Percentiles rank a stretch among this genome's conserved stretches.
These are phyloP conservation scores for human DNA, from an alignment of 2,113 vertebrate genomes.

Conservation along the genomic window GRCh38 chr6:136060501-136061000, in stretches of 20 bases:
- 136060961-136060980: background rate
- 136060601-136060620: background rate
- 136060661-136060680: background rate
- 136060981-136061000: background rate
- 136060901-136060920: background rate
- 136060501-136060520: background rate
- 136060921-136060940: background rate
- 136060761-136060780: background rate
- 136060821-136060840: background rate
- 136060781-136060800: background rate
- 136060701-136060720: background rate
- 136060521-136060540: background rate
- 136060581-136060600: background rate
- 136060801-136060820: background rate
- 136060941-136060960: background rate
- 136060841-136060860: background rate
- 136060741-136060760: background rate
- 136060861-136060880: background rate
- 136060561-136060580: background rate
- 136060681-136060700: background rate
- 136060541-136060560: background rate
- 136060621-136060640: background rate
- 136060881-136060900: background rate
- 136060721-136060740: background rate
- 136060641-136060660: background rate